Base-by-base conservation (phyloP, 2,797 vertebrate genomes). In the Falco naumanni region DNA sequence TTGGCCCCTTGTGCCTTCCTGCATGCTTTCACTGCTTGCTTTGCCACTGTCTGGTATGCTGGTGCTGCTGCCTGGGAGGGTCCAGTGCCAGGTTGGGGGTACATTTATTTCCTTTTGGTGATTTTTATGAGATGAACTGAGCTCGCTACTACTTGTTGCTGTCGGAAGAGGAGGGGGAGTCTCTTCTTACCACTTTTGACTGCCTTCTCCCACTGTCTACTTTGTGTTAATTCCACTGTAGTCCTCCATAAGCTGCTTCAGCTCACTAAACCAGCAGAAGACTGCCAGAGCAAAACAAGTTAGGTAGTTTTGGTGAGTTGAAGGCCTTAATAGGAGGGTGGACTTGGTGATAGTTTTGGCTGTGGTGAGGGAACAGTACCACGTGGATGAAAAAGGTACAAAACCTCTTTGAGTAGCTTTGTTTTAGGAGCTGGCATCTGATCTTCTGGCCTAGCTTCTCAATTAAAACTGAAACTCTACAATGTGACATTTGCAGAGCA, bases 11-110 rank as follows among this genome's bases (percentile, higher is more conserved):
- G 5, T 41, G 21, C 45, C 45, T 70, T 85, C 54, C 14, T 60
- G 43, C 6, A 0, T 18, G 6, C 16, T 53, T 72, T 50, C 1
- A 28, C 21, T 1, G 1, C 37, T 64, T 64, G 59, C 28, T 56
- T 72, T 65, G 18, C 41, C 50, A 4, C 33, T 61, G 11, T 34
- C 18, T 61, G 18, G 1, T 57, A 6, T 69, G 20, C 45, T 54
- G 33, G 13, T 54, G 22, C 64, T 75, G 57, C 65, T 78, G 28
- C 45, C 29, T 0, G 1, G 34, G 1, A 17, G 13, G 11, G 13
- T 69, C 20, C 34, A 28, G 33, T 59, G 69, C 29, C 61, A 39
- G 56, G 19, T 2, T 84, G 13, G 6, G 22, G n/a, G 13, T 13
- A 57, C 15, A 24, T 48, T 65, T 29, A 15, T 56, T 95, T 70